phyloP scores from a whole-genome alignment of 2,888 invertebrate genomes.

The Habroteleia sp. region DNA sequence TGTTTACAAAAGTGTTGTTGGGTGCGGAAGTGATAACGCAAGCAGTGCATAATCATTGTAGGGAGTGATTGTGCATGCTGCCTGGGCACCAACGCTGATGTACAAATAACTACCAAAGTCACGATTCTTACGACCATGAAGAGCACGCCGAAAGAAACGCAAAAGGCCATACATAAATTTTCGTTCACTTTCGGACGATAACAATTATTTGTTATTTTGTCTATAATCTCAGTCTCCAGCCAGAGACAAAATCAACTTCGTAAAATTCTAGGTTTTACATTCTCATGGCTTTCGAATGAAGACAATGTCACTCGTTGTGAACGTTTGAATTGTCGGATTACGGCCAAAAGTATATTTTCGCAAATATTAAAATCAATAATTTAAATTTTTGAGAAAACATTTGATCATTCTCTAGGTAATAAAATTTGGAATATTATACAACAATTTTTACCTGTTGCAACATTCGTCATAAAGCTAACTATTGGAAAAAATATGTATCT shows the following conservation, averaged over 20 bases:
- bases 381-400: no score
- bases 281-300: conserved; percentile 50
- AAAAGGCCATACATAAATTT: conserved; percentile 59
- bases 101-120: conserved; percentile 48
- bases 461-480: no score
- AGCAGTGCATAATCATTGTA: conserved; percentile 69
- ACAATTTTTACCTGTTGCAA: no score
- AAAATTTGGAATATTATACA: no score
- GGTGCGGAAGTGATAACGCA: conserved; percentile 71
- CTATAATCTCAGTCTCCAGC: conserved; percentile 50
- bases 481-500: no score
- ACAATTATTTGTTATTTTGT: conserved; percentile 63
- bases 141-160: conserved; percentile 42
- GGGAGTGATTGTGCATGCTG: conserved; percentile 70
- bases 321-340: no score
- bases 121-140: conserved; percentile 53
- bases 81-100: conserved; percentile 35
- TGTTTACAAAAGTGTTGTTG: conserved; percentile 33
- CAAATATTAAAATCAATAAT: no score
- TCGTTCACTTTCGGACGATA: conserved; percentile 55
- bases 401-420: no score
- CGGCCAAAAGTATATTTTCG: no score
- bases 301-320: no score
- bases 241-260: conserved; percentile 54
- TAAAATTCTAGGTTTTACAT: no score